These are phyloP conservation scores for Forbesichthys agassizii DNA, from an alignment of 2,113 vertebrate species.

Conservation along the genomic window DNA sequence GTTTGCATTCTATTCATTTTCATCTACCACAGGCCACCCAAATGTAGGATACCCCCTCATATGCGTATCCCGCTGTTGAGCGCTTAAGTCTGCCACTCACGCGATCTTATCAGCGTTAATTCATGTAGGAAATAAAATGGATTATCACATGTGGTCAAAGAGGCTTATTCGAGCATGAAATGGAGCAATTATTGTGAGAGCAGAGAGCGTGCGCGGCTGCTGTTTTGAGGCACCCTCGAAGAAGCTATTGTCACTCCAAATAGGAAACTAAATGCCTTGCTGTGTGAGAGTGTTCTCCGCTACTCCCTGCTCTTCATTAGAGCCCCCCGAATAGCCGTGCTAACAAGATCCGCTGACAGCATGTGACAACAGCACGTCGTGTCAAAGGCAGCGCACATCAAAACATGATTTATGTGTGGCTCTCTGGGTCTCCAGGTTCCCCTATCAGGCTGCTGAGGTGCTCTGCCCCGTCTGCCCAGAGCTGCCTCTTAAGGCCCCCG, in stretches of 20 bases:
- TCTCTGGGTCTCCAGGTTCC: constrained; percentile 43
- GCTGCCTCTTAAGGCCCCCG: constrained; percentile 43
- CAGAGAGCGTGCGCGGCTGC: constrained; percentile 20
- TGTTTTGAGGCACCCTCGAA: constrained; percentile 34
- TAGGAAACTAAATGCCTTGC: constrained; percentile 1
- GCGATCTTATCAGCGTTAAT: constrained; percentile 58
- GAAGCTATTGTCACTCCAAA: constrained; percentile 33
- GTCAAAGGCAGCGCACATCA: constrained; percentile 65
- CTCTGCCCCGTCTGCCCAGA: constrained; percentile 50
- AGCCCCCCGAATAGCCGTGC: constrained; percentile 63
- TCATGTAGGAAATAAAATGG: constrained; percentile 53
- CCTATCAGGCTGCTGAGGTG: constrained; percentile 52
- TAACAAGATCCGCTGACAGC: constrained; percentile 71
- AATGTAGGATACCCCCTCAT: constrained; percentile 59
- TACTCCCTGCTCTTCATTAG: constrained; percentile 63
- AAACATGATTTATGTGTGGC: constrained; percentile 71
- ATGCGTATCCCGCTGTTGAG: constrained; percentile 56
- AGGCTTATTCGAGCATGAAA: constrained; percentile 61
- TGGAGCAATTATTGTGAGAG: constrained; percentile 48
- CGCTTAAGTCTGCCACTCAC: constrained; percentile 54
- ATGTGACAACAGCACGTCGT: constrained; percentile 73
- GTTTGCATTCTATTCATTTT: constrained; percentile 70
- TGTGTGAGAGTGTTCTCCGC: constrained; percentile 38
- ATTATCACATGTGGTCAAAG: constrained; percentile 63
- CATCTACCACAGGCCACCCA: constrained; percentile 69